Conservation (phyloP, 2,888 invertebrate genomes). For the Lycia hirtaria region DNA sequence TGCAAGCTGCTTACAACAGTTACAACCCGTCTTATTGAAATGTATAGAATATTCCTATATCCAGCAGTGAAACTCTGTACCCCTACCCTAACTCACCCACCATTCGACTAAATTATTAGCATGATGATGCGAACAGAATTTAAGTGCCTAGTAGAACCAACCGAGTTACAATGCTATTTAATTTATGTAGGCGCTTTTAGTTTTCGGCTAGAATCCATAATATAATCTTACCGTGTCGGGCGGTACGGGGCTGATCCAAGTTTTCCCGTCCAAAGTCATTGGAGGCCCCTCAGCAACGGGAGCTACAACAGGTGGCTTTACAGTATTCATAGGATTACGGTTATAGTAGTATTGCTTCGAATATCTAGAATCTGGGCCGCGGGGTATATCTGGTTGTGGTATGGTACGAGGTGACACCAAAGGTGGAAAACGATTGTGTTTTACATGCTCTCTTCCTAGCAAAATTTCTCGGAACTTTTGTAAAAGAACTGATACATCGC, state of each 20-base stretch:
- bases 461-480: slow-evolving; percentile 62
- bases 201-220: too few relatives aligned
- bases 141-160: too few relatives aligned
- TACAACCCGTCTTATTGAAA: too few relatives aligned
- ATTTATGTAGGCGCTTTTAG: too few relatives aligned
- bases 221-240: slow-evolving; percentile 52
- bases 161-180: too few relatives aligned
- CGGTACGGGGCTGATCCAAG: slow-evolving; percentile 44
- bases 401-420: slow-evolving; percentile 62
- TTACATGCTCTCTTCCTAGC: slow-evolving; percentile 62
- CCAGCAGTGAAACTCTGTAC: too few relatives aligned
- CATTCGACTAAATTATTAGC: too few relatives aligned
- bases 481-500: slow-evolving; percentile 64
- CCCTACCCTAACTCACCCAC: too few relatives aligned
- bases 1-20: too few relatives aligned
- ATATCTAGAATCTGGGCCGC: slow-evolving; percentile 65
- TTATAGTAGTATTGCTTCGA: slow-evolving; percentile 61
- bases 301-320: slow-evolving; percentile 70
- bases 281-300: slow-evolving; percentile 64
- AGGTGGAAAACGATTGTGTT: slow-evolving; percentile 65
- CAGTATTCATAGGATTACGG: slow-evolving; percentile 59
- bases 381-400: slow-evolving; percentile 65
- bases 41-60: too few relatives aligned
- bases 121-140: too few relatives aligned
- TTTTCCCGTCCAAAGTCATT: slow-evolving; percentile 42